Percentiles rank a stretch among this genome's conserved stretches.
Conservation (phyloP, 2,113 vertebrate genomes). For the Puntigrus tetrazona region DNA sequence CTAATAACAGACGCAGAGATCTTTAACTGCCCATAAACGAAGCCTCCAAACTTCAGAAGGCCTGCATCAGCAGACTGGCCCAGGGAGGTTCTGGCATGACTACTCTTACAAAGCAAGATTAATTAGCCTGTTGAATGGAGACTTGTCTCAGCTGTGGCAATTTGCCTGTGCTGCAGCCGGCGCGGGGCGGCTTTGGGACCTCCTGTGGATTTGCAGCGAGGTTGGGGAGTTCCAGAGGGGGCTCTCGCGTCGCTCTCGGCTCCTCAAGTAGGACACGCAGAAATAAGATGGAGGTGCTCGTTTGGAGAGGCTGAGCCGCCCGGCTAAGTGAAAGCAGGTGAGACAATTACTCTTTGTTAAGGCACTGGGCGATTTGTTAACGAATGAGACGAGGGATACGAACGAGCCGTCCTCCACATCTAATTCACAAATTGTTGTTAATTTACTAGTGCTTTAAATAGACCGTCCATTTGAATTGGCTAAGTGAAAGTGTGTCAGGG, state of each 20-base stretch:
- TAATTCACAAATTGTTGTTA: constrained; percentile 17
- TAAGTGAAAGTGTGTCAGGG: constrained; percentile 12
- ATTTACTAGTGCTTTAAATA: constrained; percentile 30
- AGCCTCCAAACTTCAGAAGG: constrained; percentile 67
- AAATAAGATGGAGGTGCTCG: constrained; percentile 40
- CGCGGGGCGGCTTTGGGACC: constrained; percentile 29
- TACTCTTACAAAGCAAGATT: constrained; percentile 79
- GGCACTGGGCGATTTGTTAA: constrained; percentile 36
- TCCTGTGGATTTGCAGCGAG: constrained; percentile 1
- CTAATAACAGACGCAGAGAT: constrained; percentile 72
- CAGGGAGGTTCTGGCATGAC: constrained; percentile 67
- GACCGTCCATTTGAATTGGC: neutral
- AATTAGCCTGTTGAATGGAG: constrained; percentile 79
- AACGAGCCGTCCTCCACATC: neutral
- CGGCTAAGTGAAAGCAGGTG: constrained; percentile 37
- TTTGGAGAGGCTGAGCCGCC: constrained; percentile 20
- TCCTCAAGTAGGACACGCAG: constrained; percentile 24
- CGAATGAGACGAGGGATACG: constrained; percentile 31
- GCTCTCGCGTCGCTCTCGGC: neutral
- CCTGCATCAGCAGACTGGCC: constrained; percentile 72
- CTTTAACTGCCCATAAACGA: constrained; percentile 76
- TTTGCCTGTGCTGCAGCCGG: constrained; percentile 65
- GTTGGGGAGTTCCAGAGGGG: neutral
- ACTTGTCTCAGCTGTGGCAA: constrained; percentile 64
- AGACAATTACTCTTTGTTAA: constrained; percentile 47